phyloP scores from a whole-genome alignment of 2,113 vertebrate species.

The Anguilla rostrata region DNA sequence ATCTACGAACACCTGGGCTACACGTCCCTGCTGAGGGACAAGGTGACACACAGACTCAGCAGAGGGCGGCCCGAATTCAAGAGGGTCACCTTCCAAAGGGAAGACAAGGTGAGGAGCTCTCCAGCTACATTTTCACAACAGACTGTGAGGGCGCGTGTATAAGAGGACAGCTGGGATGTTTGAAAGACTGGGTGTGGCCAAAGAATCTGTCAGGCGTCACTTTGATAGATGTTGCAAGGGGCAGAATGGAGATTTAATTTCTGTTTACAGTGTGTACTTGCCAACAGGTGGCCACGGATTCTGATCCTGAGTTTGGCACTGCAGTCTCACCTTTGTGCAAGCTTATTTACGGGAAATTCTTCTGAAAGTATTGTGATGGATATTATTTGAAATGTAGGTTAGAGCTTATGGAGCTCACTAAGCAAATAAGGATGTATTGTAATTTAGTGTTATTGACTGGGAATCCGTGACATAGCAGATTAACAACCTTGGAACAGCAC shows the following conservation, averaged over 20 bases:
- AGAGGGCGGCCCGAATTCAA: constrained; percentile 79
- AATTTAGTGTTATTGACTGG: background rate
- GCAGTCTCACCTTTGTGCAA: background rate
- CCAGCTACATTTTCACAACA: background rate
- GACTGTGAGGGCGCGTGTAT: background rate
- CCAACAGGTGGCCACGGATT: background rate
- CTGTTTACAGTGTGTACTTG: background rate
- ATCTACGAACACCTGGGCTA: constrained; percentile 96
- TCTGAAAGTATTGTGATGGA: background rate
- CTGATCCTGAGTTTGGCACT: background rate
- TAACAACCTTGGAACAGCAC: background rate
- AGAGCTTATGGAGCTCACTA: background rate
- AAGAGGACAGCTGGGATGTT: background rate
- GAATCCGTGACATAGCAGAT: background rate
- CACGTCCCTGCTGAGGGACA: constrained; percentile 87
- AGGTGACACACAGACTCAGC: constrained; percentile 83
- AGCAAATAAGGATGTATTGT: background rate
- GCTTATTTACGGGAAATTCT: background rate
- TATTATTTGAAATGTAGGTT: background rate
- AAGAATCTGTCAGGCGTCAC: background rate
- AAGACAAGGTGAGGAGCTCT: constrained; percentile 82
- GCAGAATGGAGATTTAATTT: background rate
- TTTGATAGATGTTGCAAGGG: background rate
- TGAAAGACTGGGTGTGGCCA: background rate
- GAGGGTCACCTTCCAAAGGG: constrained; percentile 80